phyloP scores from a whole-genome alignment of 2,797 vertebrate genomes.

The Austrolebias charrua region DNA sequence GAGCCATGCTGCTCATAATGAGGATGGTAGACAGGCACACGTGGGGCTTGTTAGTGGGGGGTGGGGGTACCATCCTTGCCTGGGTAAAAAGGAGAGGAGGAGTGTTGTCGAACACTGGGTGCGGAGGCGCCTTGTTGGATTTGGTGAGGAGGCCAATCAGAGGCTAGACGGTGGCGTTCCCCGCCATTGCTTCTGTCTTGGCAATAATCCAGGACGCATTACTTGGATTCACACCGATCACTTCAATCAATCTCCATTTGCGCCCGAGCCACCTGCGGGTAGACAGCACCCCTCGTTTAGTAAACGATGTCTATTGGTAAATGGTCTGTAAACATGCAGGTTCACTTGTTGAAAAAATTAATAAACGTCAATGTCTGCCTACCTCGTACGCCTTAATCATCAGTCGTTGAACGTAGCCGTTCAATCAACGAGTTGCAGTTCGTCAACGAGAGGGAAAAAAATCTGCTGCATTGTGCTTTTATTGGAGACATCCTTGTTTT shows the following conservation, averaged over 20 bases:
- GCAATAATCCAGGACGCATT: slow-evolving; percentile 67
- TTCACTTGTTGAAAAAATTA: slow-evolving; percentile 23
- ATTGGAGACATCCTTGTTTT: slow-evolving; percentile 46
- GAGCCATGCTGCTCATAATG: slow-evolving; percentile 85
- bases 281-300: slow-evolving; percentile 73
- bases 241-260: slow-evolving; percentile 69
- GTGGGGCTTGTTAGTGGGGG: slow-evolving; percentile 87
- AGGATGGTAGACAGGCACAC: slow-evolving; percentile 85
- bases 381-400: slow-evolving; percentile 21
- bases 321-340: slow-evolving; percentile 54
- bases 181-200: slow-evolving; percentile 66
- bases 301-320: slow-evolving; percentile 63
- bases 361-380: slow-evolving; percentile 31
- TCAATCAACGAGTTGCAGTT: slow-evolving; percentile 34
- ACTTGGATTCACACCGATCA: slow-evolving; percentile 74
- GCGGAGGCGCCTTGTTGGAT: slow-evolving; percentile 53
- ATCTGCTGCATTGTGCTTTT: slow-evolving; percentile 39
- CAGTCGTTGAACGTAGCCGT: slow-evolving; percentile 37
- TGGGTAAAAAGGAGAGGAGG: slow-evolving; percentile 27
- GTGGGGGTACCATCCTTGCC: slow-evolving; percentile 80
- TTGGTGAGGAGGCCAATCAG: slow-evolving; percentile 57
- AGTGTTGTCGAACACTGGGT: slow-evolving; percentile 40
- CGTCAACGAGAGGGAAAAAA: slow-evolving; percentile 25
- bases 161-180: slow-evolving; percentile 65
- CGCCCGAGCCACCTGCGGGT: slow-evolving; percentile 67